phyloP scores from a whole-genome alignment of 1,140 invertebrate genomes.

The Hirudo medicinalis region DNA sequence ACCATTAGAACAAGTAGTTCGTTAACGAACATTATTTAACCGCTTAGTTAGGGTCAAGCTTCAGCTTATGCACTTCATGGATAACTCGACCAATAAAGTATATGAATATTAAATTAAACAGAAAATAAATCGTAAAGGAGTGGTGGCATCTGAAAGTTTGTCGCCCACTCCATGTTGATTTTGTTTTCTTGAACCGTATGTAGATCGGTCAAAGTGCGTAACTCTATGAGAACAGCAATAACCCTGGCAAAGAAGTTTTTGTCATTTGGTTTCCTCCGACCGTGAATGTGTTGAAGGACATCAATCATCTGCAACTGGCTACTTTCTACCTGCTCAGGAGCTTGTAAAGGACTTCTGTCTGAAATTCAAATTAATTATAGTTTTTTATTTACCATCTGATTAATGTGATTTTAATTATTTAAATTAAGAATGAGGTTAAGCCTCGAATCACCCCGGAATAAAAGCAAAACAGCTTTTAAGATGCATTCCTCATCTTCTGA shows the following conservation, averaged over 20 bases:
- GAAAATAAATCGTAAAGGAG: slow-evolving; percentile 20
- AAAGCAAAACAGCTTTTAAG: slow-evolving; percentile 13
- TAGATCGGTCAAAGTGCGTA: slow-evolving; percentile 16
- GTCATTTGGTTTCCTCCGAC: not conserved
- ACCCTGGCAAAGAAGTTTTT: not conserved
- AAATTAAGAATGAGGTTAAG: no score
- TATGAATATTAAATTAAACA: not conserved
- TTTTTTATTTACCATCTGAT: no score
- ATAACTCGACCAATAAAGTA: no score
- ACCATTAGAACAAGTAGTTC: no score
- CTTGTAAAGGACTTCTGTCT: not conserved
- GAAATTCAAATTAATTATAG: no score
- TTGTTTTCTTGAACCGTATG: slow-evolving; percentile 17
- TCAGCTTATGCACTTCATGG: no score
- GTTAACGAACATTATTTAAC: no score
- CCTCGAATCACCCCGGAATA: slow-evolving; percentile 13
- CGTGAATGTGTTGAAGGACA: not conserved
- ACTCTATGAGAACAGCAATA: slow-evolving; percentile 3
- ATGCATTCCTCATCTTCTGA: slow-evolving; percentile 16
- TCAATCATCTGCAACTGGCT: slow-evolving; percentile 18
- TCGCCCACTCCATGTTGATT: slow-evolving; percentile 18
- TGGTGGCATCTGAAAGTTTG: slow-evolving; percentile 19
- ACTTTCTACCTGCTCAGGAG: slow-evolving; percentile 12
- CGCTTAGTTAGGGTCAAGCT: no score
- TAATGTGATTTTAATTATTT: no score